Conservation (phyloP, 1,140 invertebrate genomes). For the Pogonus chalceus region DNA sequence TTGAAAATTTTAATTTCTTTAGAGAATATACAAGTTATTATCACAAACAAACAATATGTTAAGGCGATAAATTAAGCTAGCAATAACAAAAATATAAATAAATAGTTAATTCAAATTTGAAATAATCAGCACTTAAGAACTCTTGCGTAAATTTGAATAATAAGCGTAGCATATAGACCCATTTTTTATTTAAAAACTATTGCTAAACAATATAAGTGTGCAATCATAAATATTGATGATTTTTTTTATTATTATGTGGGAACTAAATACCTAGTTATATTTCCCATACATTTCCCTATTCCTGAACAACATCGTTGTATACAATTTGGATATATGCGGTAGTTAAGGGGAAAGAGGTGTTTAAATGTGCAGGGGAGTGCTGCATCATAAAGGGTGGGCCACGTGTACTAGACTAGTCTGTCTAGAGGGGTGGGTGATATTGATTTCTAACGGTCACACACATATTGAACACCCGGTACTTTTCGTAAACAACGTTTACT, state of each 20-base stretch:
- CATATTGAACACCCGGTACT: no score
- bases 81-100: no score
- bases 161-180: neutral
- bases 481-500: no score
- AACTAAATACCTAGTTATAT: neutral
- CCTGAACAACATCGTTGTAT: no score
- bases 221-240: constrained; percentile 2
- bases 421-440: neutral
- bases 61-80: no score
- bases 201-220: neutral
- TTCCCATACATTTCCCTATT: neutral
- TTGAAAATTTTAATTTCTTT: no score
- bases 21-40: no score
- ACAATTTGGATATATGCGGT: neutral
- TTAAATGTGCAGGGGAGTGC: neutral
- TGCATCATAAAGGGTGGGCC: neutral
- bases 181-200: neutral
- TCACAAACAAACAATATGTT: no score
- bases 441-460: constrained; percentile 1
- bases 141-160: neutral
- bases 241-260: neutral
- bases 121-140: no score
- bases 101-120: no score
- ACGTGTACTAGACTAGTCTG: neutral
- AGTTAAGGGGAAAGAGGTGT: neutral